Conservation (phyloP, 2,888 invertebrate species). For the Drosophila subquinaria region DNA sequence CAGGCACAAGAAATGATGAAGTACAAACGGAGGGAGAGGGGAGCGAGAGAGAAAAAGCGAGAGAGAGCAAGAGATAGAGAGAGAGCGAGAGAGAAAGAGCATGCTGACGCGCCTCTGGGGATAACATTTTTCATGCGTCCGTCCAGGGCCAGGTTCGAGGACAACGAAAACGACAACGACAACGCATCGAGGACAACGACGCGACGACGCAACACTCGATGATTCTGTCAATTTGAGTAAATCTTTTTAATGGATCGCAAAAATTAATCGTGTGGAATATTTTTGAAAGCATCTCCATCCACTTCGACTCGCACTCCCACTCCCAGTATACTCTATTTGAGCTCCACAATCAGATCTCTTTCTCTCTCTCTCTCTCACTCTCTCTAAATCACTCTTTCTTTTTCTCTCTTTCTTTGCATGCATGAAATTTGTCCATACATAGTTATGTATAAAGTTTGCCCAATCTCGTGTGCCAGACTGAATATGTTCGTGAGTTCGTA, state of each 20-base stretch:
- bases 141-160: conserved; percentile 60
- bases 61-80: conserved; percentile 11
- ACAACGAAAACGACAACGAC: conserved; percentile 63
- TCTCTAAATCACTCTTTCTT: not conserved
- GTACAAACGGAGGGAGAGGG: not conserved
- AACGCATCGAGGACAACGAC: conserved; percentile 43
- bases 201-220: conserved; percentile 50
- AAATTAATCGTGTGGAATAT: conserved; percentile 81
- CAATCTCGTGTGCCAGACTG: conserved; percentile 24
- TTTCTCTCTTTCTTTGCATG: conserved; percentile 9
- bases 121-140: conserved; percentile 61
- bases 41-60: not conserved
- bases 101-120: conserved; percentile 35
- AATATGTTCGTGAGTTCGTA: conserved; percentile 40
- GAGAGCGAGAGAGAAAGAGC: conserved; percentile 11
- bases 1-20: conserved; percentile 22
- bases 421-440: conserved; percentile 31
- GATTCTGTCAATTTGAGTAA: conserved; percentile 81
- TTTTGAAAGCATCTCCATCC: conserved; percentile 51
- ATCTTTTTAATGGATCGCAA: conserved; percentile 81
- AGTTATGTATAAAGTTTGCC: conserved; percentile 41
- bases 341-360: conserved; percentile 3
- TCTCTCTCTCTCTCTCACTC: not conserved
- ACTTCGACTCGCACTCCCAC: conserved; percentile 1
- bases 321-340: not conserved